phyloP scores from a whole-genome alignment of 2,888 invertebrate species.

The Rhyacophila evoluta region DNA sequence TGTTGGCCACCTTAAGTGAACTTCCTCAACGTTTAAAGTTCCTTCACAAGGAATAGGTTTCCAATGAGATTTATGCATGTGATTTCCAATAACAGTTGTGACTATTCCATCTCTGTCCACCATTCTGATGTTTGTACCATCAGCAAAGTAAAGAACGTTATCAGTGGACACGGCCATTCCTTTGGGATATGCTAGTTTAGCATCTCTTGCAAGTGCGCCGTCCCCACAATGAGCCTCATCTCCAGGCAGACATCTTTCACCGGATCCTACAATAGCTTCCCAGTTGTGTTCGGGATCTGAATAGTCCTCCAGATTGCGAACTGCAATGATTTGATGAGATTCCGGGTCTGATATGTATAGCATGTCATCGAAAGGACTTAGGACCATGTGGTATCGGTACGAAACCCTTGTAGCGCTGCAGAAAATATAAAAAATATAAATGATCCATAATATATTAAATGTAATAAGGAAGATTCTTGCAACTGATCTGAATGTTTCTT shows the following conservation, averaged over 20 bases:
- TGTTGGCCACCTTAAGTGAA: constrained; percentile 96
- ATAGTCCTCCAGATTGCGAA: constrained; percentile 85
- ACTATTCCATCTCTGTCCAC: constrained; percentile 93
- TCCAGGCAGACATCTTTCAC: constrained; percentile 92
- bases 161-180: constrained; percentile 95
- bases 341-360: constrained; percentile 97
- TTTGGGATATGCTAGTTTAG: constrained; percentile 95
- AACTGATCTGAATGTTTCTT: too few species aligned
- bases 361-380: constrained; percentile 93
- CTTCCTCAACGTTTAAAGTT: constrained; percentile 91
- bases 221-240: constrained; percentile 97
- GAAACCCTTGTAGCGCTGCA: constrained; percentile 91
- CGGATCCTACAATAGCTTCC: constrained; percentile 95
- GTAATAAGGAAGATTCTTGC: too few species aligned
- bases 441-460: too few species aligned
- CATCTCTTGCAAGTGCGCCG: constrained; percentile 91
- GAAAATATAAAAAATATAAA: constrained; percentile 57
- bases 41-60: constrained; percentile 94
- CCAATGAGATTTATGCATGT: constrained; percentile 94
- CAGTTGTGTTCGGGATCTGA: constrained; percentile 91
- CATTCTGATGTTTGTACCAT: constrained; percentile 94
- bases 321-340: constrained; percentile 92
- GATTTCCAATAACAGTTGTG: constrained; percentile 91
- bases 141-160: constrained; percentile 94
- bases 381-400: constrained; percentile 96